Evolutionary conservation across 2,797 vertebrate species (phyloP).

Genomic region (Prunella strophiata): DNA sequence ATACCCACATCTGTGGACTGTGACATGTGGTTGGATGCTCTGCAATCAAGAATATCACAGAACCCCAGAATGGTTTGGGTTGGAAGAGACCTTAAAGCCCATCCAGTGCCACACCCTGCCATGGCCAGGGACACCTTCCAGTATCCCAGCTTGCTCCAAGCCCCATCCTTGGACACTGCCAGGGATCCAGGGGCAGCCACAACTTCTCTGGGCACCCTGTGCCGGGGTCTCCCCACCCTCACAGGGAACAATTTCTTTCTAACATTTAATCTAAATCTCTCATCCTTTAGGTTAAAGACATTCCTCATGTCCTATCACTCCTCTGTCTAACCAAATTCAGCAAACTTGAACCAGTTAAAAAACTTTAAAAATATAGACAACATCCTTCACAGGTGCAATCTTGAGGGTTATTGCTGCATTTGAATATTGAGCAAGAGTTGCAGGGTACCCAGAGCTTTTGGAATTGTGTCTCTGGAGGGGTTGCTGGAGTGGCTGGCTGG

Average conservation of each 20-base stretch:
- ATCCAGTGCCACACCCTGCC: neutral
- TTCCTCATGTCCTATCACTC: neutral
- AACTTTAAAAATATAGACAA: rapidly evolving
- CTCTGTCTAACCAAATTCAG: neutral
- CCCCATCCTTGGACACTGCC: rapidly evolving
- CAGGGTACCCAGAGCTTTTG: neutral
- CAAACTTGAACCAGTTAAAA: neutral
- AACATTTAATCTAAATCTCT: neutral
- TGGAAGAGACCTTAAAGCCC: neutral
- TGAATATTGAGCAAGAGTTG: neutral
- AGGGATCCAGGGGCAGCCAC: neutral
- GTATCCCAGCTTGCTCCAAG: rapidly evolving
- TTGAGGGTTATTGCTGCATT: neutral
- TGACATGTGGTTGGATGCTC: neutral
- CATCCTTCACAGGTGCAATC: rapidly evolving
- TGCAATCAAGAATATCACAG: neutral
- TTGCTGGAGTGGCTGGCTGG: neutral
- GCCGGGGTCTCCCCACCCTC: rapidly evolving
- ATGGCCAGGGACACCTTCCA: neutral
- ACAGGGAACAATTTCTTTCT: neutral
- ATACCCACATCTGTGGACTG: neutral
- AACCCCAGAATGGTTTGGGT: neutral
- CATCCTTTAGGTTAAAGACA: neutral
- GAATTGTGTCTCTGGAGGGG: neutral
- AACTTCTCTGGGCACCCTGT: neutral